Percentiles rank a stretch among this genome's conserved stretches.
Evolutionary conservation across 1,140 invertebrate genomes (phyloP).

Genomic region (Drosophila repletoides): DNA sequence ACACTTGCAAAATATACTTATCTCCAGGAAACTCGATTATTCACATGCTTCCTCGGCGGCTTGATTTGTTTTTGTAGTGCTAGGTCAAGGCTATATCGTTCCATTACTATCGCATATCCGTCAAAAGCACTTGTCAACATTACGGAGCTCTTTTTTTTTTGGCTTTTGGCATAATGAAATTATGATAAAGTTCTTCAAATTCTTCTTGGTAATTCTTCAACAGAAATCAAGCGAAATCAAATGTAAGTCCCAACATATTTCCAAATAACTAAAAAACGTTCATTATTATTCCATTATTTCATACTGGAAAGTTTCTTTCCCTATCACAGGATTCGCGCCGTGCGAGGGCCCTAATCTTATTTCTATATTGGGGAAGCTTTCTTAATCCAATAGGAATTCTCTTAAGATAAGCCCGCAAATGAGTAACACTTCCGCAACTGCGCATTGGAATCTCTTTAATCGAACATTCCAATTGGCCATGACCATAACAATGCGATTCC

Average conservation of each 20-base stretch:
- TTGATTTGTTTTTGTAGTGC: slow-evolving; percentile 46
- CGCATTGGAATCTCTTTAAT: slow-evolving; percentile 33
- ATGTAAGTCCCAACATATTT: too few relatives aligned
- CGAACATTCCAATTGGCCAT: slow-evolving; percentile 43
- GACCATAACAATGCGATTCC: slow-evolving; percentile 50
- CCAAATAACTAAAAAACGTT: too few relatives aligned
- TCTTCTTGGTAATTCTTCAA: background rate
- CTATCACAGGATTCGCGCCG: background rate
- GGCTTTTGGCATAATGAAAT: background rate
- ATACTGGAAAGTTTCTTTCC: too few relatives aligned
- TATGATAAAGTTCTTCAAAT: background rate
- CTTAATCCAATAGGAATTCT: slow-evolving; percentile 14
- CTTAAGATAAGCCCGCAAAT: slow-evolving; percentile 10
- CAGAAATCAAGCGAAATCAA: background rate
- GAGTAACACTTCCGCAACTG: slow-evolving; percentile 41
- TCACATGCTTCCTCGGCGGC: slow-evolving; percentile 2
- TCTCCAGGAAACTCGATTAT: slow-evolving; percentile 3
- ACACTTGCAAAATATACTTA: slow-evolving; percentile 20
- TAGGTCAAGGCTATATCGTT: slow-evolving; percentile 61
- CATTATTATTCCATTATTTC: too few relatives aligned
- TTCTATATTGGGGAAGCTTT: background rate
- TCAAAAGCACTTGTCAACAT: slow-evolving; percentile 46
- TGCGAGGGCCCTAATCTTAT: background rate
- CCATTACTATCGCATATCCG: slow-evolving; percentile 35
- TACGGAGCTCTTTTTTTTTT: slow-evolving; percentile 7